Percentiles rank a stretch among this genome's conserved stretches.
These are phyloP conservation scores for Tipula helvola DNA, from an alignment of 2,888 invertebrate genomes.

Conservation along the genomic window DNA sequence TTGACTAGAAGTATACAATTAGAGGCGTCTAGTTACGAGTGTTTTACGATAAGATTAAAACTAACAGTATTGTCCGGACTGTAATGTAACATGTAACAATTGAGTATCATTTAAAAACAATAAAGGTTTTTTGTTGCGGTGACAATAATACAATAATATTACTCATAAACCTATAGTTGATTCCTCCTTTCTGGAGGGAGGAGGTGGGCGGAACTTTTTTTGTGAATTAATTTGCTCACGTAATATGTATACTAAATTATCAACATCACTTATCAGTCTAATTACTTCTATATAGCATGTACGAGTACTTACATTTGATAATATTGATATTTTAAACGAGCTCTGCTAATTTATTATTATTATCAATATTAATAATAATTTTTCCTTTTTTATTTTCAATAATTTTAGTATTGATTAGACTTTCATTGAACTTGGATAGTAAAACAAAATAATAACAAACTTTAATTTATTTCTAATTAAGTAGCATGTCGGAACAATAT, in stretches of 20 bases:
- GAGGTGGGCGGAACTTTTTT: not conserved
- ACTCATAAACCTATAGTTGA: not conserved
- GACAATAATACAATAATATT: not conserved
- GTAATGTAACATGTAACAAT: not conserved
- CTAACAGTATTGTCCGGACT: not conserved
- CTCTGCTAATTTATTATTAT: not conserved
- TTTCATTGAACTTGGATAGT: not conserved
- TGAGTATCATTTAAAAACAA: not conserved
- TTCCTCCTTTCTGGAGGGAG: not conserved
- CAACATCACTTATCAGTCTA: not conserved
- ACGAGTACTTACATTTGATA: not conserved
- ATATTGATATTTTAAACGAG: not conserved
- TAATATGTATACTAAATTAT: not conserved
- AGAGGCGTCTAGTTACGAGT: not conserved
- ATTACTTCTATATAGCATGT: not conserved
- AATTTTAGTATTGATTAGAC: conserved; percentile 4
- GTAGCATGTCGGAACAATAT: not conserved
- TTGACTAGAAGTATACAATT: not conserved
- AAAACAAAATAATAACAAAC: not conserved
- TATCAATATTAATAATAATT: not conserved
- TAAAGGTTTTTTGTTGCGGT: not conserved
- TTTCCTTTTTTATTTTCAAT: not conserved
- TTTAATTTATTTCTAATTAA: not conserved
- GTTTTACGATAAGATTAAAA: not conserved
- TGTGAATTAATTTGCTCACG: not conserved